Conservation (phyloP, 2,113 vertebrate species). For the Poeciliopsis turrubarensis region DNA sequence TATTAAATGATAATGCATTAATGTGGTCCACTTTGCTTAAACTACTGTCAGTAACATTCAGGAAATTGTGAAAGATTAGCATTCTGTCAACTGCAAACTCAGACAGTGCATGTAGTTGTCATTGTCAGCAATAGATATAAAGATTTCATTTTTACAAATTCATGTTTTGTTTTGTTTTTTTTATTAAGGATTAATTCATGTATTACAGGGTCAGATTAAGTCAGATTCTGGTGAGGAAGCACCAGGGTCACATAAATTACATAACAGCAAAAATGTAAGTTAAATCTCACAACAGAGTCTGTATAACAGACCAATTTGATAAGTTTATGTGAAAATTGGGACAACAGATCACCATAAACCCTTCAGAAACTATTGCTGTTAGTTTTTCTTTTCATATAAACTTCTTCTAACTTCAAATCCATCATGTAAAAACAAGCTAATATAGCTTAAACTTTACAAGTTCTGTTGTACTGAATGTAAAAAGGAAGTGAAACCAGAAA, state of each 20-base stretch:
- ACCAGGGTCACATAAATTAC: neutral
- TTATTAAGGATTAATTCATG: neutral
- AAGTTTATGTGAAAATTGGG: too few relatives aligned
- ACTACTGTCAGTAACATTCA: slow-evolving; percentile 37
- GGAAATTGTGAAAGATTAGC: slow-evolving; percentile 27
- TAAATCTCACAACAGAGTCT: neutral
- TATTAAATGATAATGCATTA: slow-evolving; percentile 31
- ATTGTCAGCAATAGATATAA: neutral
- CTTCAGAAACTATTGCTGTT: neutral
- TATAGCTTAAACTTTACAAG: neutral
- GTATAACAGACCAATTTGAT: too few relatives aligned
- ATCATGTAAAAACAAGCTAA: neutral
- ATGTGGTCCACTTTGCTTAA: slow-evolving; percentile 23
- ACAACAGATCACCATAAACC: neutral
- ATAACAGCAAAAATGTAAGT: neutral
- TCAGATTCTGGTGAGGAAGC: too few relatives aligned
- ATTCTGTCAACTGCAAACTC: slow-evolving; percentile 25
- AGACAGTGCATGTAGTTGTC: slow-evolving; percentile 4
- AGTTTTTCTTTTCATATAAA: neutral
- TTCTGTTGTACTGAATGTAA: neutral
- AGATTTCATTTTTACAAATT: slow-evolving; percentile 19
- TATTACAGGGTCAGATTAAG: neutral
- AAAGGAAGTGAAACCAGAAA: neutral
- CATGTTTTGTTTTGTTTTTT: too few relatives aligned
- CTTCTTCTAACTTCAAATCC: neutral